Percentiles rank a stretch among this genome's conserved stretches.
Evolutionary conservation across 2,888 invertebrate species (phyloP).

Genomic region (Drosophila anomelani): DNA sequence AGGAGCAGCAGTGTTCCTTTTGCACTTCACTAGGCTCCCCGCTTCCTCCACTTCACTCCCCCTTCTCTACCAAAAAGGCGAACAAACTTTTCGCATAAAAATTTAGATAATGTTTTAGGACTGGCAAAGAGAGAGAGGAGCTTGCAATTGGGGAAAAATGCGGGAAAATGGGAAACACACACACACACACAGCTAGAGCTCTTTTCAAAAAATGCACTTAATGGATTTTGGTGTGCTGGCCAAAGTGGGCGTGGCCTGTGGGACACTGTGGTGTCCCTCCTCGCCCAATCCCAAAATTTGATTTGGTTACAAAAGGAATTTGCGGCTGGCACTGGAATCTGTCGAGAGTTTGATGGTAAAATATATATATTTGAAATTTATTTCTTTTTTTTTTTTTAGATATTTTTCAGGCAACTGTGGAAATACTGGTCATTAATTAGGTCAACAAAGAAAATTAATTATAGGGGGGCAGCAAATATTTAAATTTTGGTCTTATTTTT

Average conservation of each 20-base stretch:
- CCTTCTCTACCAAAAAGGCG: conserved; percentile 50
- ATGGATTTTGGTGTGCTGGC: conserved; percentile 29
- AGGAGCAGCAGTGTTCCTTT: conserved; percentile 61
- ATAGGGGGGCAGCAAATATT: neutral
- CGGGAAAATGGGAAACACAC: conserved; percentile 3
- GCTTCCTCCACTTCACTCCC: neutral
- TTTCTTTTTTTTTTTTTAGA: no score
- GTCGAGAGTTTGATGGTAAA: conserved; percentile 24
- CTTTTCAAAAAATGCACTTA: conserved; percentile 44
- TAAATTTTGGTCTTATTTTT: neutral
- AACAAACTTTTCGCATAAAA: conserved; percentile 75
- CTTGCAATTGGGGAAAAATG: conserved; percentile 5
- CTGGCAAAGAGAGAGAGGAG: neutral
- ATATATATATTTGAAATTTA: neutral
- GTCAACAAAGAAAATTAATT: conserved; percentile 1
- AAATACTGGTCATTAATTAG: conserved; percentile 6
- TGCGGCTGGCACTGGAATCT: conserved; percentile 14
- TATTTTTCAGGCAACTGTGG: neutral
- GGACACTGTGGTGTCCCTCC: conserved; percentile 14
- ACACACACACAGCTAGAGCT: conserved; percentile 4
- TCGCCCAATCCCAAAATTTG: conserved; percentile 22
- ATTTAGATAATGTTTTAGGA: conserved; percentile 67
- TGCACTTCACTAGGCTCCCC: conserved; percentile 72
- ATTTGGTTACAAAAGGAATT: conserved; percentile 42
- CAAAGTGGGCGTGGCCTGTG: conserved; percentile 65